Evolutionary conservation across 2,113 vertebrate species (phyloP), one percentile per base, ranked within the genome.

Genomic region (Brachypodius melanocephalos): DNA sequence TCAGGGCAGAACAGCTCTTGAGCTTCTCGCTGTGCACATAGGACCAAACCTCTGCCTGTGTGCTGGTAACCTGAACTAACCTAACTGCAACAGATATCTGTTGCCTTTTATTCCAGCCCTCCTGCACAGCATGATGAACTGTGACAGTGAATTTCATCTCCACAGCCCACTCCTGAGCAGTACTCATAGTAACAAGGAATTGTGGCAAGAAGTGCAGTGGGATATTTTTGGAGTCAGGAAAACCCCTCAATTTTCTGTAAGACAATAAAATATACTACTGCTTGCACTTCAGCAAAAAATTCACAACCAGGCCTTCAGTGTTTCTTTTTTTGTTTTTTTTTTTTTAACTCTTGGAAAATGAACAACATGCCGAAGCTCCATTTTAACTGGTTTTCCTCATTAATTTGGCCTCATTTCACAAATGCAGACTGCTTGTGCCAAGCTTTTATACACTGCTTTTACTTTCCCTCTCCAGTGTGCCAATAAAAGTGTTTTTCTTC

Each of bases 401-500:
- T 94, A 85, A 93, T 94, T 77, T 94, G 88, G 93, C 71, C 11
- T 74, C 79, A 71, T 81, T 95, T 94, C 89, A 88, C 51, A 86
- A 88, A 40, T 48, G 59, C 28, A 71, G 46, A 21, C 22, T 59
- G 21, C 67, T 79, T 63, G 32, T 80, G 90, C 85, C 46, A 73
- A 86, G 69, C 58, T 89, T 42, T 89, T 76, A 69, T 82, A 54
- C 5, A 7, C 57, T 87, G 29, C 34, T 90, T 96, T 95, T 93
- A 59, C 55, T 62, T 94, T 63, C 42, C 82, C 26, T 85, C 55
- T 74, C 45, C 13, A 65, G 32, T 79, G 77, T 88, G 87, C 94
- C 94, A 94, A 38, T 94, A 73, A 88, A 96, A 84, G 86, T 92
- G 46, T 76, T 97, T 97, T 63, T 79, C 72, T 85, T 88, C 83